Percentiles rank a stretch among this genome's conserved stretches.
Conservation (phyloP, 1,140 invertebrate species). For the Hylaeus volcanicus region DNA sequence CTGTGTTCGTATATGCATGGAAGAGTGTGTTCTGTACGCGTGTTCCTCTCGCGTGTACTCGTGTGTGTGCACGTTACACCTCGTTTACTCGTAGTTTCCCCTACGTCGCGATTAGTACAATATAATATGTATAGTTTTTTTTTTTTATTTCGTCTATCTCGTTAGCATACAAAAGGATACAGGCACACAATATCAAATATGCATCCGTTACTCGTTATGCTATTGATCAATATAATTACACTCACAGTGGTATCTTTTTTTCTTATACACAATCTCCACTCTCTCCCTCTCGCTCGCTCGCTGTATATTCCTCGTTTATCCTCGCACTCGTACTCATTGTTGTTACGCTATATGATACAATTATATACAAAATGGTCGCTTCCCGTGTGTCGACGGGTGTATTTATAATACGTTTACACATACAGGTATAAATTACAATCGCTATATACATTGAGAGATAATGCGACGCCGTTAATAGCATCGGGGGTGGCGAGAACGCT, state of each 20-base stretch:
- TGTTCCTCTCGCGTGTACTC: conserved; percentile 6
- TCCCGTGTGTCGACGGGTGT: conserved; percentile 38
- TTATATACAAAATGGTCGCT: conserved; percentile 71
- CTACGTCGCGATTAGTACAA: conserved; percentile 71
- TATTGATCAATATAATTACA: conserved; percentile 74
- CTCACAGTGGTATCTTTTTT: conserved; percentile 67
- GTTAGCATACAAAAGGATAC: conserved; percentile 80
- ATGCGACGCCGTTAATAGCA: conserved; percentile 56
- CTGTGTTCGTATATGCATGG: conserved; percentile 41
- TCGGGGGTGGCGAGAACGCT: conserved; percentile 46
- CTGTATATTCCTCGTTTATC: background rate
- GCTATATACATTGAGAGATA: conserved; percentile 74
- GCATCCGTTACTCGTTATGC: conserved; percentile 75
- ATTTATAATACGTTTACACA: conserved; percentile 60
- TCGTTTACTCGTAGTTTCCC: conserved; percentile 69
- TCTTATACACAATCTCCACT: conserved; percentile 50
- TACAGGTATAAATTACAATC: conserved; percentile 75
- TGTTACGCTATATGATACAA: conserved; percentile 70
- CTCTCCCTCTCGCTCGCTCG: background rate
- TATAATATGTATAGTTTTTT: conserved; percentile 78
- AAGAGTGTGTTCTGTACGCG: conserved; percentile 46
- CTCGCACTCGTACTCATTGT: background rate
- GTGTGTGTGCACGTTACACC: conserved; percentile 71
- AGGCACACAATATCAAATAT: conserved; percentile 81
- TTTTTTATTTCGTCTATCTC: conserved; percentile 71